phyloP scores from a whole-genome alignment of 2,797 vertebrate species.

The Macropus fuliginosus region DNA sequence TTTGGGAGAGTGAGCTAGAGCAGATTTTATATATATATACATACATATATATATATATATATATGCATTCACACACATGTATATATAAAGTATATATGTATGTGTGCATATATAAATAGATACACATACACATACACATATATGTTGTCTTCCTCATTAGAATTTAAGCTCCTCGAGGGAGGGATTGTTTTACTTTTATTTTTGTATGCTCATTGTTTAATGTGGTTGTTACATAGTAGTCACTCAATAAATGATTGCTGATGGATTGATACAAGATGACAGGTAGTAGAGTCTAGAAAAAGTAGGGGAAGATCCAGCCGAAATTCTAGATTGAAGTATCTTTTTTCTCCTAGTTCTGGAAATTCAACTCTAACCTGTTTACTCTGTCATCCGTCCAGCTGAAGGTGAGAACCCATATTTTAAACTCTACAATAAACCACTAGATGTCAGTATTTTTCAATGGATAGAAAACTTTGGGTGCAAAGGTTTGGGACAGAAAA shows the following conservation, averaged over 20 bases:
- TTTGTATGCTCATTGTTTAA: not conserved
- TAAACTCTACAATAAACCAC: not conserved
- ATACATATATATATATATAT: too few relatives aligned
- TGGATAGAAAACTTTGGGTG: slow-evolving; percentile 40
- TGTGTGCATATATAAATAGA: too few relatives aligned
- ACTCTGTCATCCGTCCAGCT: not conserved
- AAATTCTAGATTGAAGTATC: not conserved
- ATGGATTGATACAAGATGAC: not conserved
- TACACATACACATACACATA: too few relatives aligned
- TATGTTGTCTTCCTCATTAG: not conserved
- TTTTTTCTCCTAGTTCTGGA: not conserved
- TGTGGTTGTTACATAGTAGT: not conserved
- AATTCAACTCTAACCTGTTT: not conserved
- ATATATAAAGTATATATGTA: too few relatives aligned
- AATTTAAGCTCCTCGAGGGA: not conserved
- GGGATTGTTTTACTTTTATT: not conserved
- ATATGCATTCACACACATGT: too few relatives aligned
- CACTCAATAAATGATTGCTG: not conserved
- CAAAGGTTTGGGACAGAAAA: not conserved
- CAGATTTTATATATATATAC: too few relatives aligned
- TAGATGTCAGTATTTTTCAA: slow-evolving; percentile 79
- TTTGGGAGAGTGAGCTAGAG: not conserved
- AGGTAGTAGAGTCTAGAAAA: not conserved
- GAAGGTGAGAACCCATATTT: not conserved
- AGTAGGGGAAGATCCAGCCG: not conserved